Base-by-base conservation (phyloP, 2,888 invertebrate genomes). In the Drosophila neonasuta region DNA sequence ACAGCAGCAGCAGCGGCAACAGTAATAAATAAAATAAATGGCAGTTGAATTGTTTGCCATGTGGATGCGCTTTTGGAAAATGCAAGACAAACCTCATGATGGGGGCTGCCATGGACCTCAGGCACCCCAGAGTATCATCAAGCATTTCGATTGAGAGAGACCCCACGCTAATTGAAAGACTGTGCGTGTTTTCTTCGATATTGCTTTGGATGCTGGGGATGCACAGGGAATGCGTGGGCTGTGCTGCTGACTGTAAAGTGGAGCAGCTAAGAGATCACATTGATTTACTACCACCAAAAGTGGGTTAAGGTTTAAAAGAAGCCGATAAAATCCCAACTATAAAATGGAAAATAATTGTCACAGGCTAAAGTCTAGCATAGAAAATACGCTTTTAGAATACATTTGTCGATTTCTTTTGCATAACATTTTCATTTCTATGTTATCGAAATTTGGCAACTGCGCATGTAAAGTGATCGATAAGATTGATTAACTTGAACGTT, bases 21-120 rank as follows among this genome's bases (percentile, higher is more conserved):
- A 65, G 60, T 57, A 85, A 86, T 77, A 84, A 81, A 78, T 79
- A 77, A 86, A 85, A 81, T 81, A 84, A 82, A 82, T 74, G 66
- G 67, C 75, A 72, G 74, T 80, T 77, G 86, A 76, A 86, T 80
- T 74, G 86, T 71, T 73, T 68, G 59, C 64, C 63, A 71, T 72
- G 74, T 74, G 66, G 64, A 69, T 71, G 72, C 58, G 67, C 61
- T 71, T 55, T 70, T 58, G 66, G 20, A 60, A 61, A 76, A 48
- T 34, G 51, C 61, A 68, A 64, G 63, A 58, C 42, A 48, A 48
- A 64, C 20, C 54, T 45, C 44, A 42, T 60, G 57, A 51, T 50
- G 56, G 32, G 41, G 56, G 39, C 56, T 66, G 58, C 45, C 51
- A 30, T 56, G 50, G 45, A 56, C 56, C 34, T 11, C 41, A 42